phyloP scores from a whole-genome alignment of 35 echinoderm and acorn worm genomes.

The Acanthaster planci region DNA sequence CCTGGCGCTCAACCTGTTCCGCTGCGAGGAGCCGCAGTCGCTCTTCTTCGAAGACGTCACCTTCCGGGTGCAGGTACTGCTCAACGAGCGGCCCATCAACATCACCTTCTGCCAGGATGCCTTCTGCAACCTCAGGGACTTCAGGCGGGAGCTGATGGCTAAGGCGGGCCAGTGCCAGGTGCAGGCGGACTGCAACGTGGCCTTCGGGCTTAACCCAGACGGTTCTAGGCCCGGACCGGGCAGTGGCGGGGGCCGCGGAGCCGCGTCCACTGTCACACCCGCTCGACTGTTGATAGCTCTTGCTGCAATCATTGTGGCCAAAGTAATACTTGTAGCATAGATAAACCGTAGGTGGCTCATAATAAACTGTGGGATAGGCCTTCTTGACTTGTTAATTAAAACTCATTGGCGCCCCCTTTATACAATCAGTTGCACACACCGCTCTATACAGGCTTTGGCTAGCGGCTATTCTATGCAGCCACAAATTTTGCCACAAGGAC shows the following conservation, averaged over 20 bases:
- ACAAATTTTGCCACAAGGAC: no score
- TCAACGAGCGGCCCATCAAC: slow-evolving; percentile 5
- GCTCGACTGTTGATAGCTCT: not conserved
- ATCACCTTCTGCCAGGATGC: not conserved
- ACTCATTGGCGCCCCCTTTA: no score
- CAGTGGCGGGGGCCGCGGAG: not conserved
- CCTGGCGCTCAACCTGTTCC: slow-evolving; percentile 15
- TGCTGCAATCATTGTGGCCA: not conserved
- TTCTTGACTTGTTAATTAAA: not conserved
- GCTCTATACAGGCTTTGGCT: no score
- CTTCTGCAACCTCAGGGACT: not conserved
- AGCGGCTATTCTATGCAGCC: no score
- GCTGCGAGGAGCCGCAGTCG: not conserved
- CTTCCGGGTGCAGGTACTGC: not conserved
- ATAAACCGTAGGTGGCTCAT: not conserved
- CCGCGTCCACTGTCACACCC: not conserved
- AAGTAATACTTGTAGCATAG: not conserved
- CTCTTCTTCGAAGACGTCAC: not conserved
- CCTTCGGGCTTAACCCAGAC: not conserved
- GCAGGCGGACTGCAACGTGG: not conserved
- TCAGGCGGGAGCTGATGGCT: not conserved
- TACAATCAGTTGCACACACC: no score
- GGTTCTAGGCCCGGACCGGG: not conserved
- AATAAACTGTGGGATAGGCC: not conserved
- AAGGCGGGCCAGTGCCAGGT: slow-evolving; percentile 4